phyloP scores from a whole-genome alignment of 2,888 invertebrate genomes.

The Scelioninae gen. 1 region DNA sequence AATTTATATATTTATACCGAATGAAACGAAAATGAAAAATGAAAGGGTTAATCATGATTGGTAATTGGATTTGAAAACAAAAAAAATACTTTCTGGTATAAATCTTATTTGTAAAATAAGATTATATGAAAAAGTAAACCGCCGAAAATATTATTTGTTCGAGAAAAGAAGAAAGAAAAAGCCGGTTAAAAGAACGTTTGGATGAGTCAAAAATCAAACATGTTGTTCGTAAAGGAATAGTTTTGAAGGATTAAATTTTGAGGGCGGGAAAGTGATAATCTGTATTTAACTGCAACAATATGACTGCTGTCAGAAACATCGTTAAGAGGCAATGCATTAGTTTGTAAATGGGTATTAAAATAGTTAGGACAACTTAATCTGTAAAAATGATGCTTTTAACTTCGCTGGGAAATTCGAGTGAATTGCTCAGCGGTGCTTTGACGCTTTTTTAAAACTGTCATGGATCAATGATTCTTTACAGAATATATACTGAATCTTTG shows the following conservation, averaged over 20 bases:
- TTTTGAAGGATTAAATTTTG: conserved; percentile 65
- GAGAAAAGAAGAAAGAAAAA: conserved; percentile 35
- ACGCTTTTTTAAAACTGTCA: conserved; percentile 39
- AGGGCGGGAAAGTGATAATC: conserved; percentile 82
- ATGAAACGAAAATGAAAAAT: no score
- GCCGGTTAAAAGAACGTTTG: conserved; percentile 58
- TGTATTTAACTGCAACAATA: conserved; percentile 81
- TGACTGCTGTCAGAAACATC: conserved; percentile 71
- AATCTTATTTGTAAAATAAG: conserved; percentile 39
- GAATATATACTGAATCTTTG: conserved; percentile 46
- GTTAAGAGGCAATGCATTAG: conserved; percentile 77
- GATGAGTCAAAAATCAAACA: conserved; percentile 59
- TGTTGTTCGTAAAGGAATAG: conserved; percentile 36
- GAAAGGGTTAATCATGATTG: not conserved
- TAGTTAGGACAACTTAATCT: conserved; percentile 74
- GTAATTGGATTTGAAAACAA: conserved; percentile 16
- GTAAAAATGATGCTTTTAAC: conserved; percentile 81
- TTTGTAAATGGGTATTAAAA: conserved; percentile 79
- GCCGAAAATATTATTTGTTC: conserved; percentile 43
- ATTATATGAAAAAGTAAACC: conserved; percentile 35
- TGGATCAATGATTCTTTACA: conserved; percentile 39
- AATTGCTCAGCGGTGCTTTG: conserved; percentile 32
- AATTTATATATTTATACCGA: no score
- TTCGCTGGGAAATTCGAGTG: conserved; percentile 72
- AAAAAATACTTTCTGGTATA: not conserved